Percentiles rank a stretch among this genome's conserved stretches.
phyloP scores from a whole-genome alignment of 2,113 vertebrate species.

The Cyprinodon tularosa region DNA sequence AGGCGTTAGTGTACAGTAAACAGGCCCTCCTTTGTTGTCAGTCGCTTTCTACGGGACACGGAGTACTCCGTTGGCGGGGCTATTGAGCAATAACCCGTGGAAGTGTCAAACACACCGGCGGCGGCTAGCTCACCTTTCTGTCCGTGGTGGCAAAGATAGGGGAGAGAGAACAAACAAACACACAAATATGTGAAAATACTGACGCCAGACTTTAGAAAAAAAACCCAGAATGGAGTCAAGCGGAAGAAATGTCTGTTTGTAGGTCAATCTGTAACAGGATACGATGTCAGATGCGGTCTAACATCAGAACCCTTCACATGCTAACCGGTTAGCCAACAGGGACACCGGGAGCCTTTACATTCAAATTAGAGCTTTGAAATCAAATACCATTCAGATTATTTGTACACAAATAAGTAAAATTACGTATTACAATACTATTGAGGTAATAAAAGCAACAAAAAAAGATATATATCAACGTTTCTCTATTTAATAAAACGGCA shows the following conservation, averaged over 20 bases:
- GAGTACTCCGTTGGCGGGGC: background rate
- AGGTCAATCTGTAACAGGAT: conserved; percentile 29
- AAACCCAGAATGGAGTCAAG: background rate
- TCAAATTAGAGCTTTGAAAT: background rate
- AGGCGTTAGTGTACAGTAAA: background rate
- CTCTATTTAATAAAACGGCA: conserved; percentile 53
- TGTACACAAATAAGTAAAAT: background rate
- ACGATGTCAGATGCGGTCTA: conserved; percentile 12
- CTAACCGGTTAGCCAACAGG: conserved; percentile 70
- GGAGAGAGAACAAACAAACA: background rate
- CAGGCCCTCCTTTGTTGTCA: background rate
- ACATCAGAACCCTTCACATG: conserved; percentile 42
- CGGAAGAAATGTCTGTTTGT: conserved; percentile 1
- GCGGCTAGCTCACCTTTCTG: conserved; percentile 11
- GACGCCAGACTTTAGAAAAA: background rate
- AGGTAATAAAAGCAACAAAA: background rate
- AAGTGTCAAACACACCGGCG: conserved; percentile 13
- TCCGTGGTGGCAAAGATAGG: background rate
- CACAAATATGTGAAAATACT: background rate
- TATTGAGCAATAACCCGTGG: conserved; percentile 4
- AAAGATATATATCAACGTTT: background rate
- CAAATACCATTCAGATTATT: conserved; percentile 3
- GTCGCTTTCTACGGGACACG: background rate
- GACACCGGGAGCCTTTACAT: conserved; percentile 10
- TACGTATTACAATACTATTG: too few species aligned